Evolutionary conservation across 1,140 invertebrate genomes (phyloP).

Genomic region (Drosophila pallidifrons): DNA sequence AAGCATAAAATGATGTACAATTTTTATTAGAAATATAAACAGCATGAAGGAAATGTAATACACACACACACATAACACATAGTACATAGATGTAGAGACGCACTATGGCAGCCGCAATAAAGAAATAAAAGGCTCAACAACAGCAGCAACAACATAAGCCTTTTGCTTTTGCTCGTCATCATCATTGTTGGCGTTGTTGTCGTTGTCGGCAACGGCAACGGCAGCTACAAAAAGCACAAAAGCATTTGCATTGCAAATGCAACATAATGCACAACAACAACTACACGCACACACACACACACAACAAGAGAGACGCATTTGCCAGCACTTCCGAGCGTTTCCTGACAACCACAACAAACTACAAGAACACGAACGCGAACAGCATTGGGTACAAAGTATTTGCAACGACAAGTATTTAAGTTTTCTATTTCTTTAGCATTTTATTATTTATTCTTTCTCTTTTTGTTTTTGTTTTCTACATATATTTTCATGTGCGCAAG

Average conservation of each 20-base stretch:
- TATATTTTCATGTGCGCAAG: conserved; percentile 22
- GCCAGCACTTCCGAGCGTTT: conserved; percentile 69
- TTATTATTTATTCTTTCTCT: conserved; percentile 1
- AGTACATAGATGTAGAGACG: conserved; percentile 29
- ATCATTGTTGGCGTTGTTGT: conserved; percentile 48
- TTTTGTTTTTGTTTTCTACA: conserved; percentile 13
- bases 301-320: conserved; percentile 62
- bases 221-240: conserved; percentile 76
- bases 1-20: conserved; percentile 76
- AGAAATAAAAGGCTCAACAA: conserved; percentile 75
- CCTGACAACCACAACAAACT: conserved; percentile 44
- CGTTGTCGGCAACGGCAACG: conserved; percentile 55
- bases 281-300: conserved; percentile 31
- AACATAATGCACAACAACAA: conserved; percentile 76
- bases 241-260: conserved; percentile 81
- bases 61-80: conserved; percentile 6
- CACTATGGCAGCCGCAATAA: conserved; percentile 69
- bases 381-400: conserved; percentile 50
- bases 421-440: conserved; percentile 35
- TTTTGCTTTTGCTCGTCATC: conserved; percentile 38
- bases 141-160: conserved; percentile 60
- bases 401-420: conserved; percentile 75
- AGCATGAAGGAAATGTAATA: conserved; percentile 61
- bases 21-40: conserved; percentile 83
- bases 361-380: conserved; percentile 42